Conservation (phyloP, 2,888 invertebrate species). For the Andrena dorsata region DNA sequence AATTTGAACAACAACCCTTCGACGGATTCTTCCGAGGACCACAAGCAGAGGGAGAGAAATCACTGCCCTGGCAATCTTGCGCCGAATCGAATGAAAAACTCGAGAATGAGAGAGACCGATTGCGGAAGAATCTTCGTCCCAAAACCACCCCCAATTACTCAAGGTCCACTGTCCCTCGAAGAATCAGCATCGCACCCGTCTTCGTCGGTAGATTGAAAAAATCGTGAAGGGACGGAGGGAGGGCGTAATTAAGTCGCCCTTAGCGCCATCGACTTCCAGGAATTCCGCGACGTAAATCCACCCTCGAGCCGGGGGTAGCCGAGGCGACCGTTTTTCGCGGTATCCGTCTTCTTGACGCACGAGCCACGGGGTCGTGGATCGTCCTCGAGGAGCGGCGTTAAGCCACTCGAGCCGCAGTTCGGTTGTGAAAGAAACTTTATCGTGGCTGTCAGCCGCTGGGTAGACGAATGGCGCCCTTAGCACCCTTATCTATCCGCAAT, state of each 20-base stretch:
- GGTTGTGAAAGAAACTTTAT: conserved; percentile 75
- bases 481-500: conserved; percentile 75
- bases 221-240: not conserved
- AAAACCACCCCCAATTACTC: not conserved
- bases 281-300: conserved; percentile 19
- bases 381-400: conserved; percentile 62
- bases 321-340: conserved; percentile 47
- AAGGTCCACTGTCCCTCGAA: not conserved
- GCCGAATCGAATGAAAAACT: not conserved
- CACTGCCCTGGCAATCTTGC: no score
- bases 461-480: conserved; percentile 76
- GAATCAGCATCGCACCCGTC: not conserved
- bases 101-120: not conserved
- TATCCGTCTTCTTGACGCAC: conserved; percentile 50
- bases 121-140: not conserved
- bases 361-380: conserved; percentile 30
- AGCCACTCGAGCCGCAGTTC: conserved; percentile 69
- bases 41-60: no score
- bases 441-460: conserved; percentile 74
- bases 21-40: no score
- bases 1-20: no score
- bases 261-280: conserved; percentile 8
- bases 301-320: not conserved
- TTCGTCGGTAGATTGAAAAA: conserved; percentile 1
- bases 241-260: conserved; percentile 12